Evolutionary conservation across 35 echinoderm and acorn worm species (phyloP).

Genomic region (Lytechinus pictus): DNA sequence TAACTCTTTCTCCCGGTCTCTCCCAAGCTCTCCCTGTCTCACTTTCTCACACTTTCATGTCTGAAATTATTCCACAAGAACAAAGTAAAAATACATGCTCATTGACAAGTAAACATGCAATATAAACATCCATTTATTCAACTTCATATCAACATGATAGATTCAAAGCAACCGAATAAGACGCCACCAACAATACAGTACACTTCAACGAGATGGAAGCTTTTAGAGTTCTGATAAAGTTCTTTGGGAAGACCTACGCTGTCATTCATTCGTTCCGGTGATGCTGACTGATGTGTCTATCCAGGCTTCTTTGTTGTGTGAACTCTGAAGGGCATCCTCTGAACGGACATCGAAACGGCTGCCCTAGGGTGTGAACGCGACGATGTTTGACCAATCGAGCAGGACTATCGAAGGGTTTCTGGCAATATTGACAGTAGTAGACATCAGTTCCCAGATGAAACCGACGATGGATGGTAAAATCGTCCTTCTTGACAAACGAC

Average conservation of each 20-base stretch:
- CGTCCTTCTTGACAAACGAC: neutral
- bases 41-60: no score
- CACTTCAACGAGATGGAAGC: no score
- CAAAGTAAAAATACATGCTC: no score
- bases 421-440: neutral
- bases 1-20: no score
- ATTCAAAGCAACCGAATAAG: no score
- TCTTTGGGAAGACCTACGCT: neutral
- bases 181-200: no score
- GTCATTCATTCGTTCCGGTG: neutral
- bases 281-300: neutral
- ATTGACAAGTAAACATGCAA: no score
- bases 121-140: no score
- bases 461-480: neutral
- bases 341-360: neutral
- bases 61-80: no score
- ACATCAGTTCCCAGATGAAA: neutral
- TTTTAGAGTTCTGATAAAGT: no score
- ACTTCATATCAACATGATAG: no score
- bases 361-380: neutral
- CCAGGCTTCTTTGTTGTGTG: neutral
- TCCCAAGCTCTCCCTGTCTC: no score
- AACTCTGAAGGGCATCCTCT: neutral
- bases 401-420: neutral
- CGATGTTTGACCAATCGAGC: neutral